Evolutionary conservation across 30 jellyfish, hydroid and myxozoan genomes (phyloP), one percentile per base, ranked within the genome.

Genomic region (Pseudorhiza aurosa): DNA sequence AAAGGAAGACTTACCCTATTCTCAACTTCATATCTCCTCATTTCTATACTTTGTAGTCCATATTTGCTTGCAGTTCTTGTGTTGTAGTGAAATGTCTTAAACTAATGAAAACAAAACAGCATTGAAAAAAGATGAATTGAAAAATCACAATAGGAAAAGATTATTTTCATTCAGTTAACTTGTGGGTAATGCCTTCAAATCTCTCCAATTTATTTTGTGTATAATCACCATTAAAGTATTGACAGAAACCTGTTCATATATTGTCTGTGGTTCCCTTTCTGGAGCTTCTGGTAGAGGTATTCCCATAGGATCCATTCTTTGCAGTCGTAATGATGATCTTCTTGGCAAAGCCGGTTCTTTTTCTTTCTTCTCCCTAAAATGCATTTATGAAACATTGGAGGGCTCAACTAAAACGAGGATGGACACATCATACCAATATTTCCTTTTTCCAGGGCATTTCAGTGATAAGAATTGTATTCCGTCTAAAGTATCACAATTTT

Each of bases 291-390:
- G 91, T 22, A 80, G 30, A 8, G 91, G 91, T 21, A 65, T 21
- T 0, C 91, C 91, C 64, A 62, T 43, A 3, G 91, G 91, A 31
- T 80, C 91, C 67, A 80, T 15, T 47, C 80, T 80, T 53, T 47
- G 58, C 30, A 80, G 2, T 53, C 91, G 30, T 68, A 80, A 1
- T 14, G 91, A 80, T 33, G 73, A 12, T 32, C 83, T 30, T 17
- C 91, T 64, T 30, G 79, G 77, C 1, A 47, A 58, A 0, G 45
- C 58, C 12, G 67, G 76, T 53, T 80, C 91, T 62, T 59, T 77
- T 21, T 45, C 63, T 77, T 36, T 62, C 89, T 65, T 70, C 2
- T 32, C 62, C 46, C 62, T 30, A 33, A 53, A 53, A 10, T n/a
- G n/a, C n/a, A n/a, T n/a, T n/a, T n/a, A n/a, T n/a, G n/a, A n/a